Evolutionary conservation across 2,888 invertebrate genomes (phyloP), one percentile per base, ranked within the genome.

Genomic region (Amphimallon solstitiale): DNA sequence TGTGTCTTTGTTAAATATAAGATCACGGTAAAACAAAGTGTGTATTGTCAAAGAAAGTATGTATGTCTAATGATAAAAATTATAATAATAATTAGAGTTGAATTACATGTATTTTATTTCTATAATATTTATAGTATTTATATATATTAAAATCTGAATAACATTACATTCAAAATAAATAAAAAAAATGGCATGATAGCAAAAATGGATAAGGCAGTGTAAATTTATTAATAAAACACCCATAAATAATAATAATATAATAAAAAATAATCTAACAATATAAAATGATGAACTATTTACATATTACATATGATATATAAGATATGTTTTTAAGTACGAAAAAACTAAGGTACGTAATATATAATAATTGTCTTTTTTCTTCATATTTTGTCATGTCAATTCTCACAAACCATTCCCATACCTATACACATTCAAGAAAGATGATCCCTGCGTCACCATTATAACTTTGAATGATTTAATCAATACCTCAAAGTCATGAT

Each of bases 281-380:
- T 76, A 74, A 75, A 76, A 77, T 73, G 72, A 71, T 71, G 64
- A 71, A 74, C 70, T 78, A 78, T 79, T 64, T 79, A 79, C 76
- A 77, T 67, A 72, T n/a, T 76, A 74, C 73, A 75, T 70, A 74
- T 65, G 17, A 19, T 62, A 37, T 59, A 29, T 17, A 23, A 14
- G 7, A 38, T 37, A 38, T 49, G 45, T 21, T 23, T n/a, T 73
- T 77, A 76, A 78, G 76, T 77, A 78, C 76, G 78, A 78, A 29
- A n/a, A 29, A 80, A 80, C 77, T 78, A 78, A 80, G 78, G 78
- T 80, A 80, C 79, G n/a, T n/a, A n/a, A 29, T 29, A 76, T 77
- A 75, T 70, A 77, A 75, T 70, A 77, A 77, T 75, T 76, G 78
- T 78, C 76, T 77, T 76, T 77, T 29, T 29, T 29, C 29, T 9